Percentiles rank a stretch among this genome's conserved stretches.
Conservation (phyloP, 2,797 vertebrate species). For the Chrysocyon brachyurus region DNA sequence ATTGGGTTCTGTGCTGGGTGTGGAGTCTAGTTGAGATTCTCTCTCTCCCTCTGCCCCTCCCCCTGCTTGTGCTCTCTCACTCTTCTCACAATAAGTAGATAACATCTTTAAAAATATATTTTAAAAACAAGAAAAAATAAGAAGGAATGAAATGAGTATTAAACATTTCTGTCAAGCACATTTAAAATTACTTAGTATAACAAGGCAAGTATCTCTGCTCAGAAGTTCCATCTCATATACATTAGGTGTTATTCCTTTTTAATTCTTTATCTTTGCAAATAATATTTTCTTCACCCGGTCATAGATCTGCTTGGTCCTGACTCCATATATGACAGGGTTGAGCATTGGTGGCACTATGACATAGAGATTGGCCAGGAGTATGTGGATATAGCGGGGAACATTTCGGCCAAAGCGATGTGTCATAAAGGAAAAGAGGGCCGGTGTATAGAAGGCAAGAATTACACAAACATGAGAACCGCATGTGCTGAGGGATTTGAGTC, state of each 20-base stretch:
- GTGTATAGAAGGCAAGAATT: constrained; percentile 77
- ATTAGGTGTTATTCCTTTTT: not conserved
- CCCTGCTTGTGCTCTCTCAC: too few relatives aligned
- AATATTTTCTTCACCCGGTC: constrained; percentile 36
- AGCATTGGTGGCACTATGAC: constrained; percentile 69
- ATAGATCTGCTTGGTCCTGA: constrained; percentile 75
- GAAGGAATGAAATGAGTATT: not conserved
- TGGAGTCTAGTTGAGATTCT: too few relatives aligned
- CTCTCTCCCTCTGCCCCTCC: too few relatives aligned
- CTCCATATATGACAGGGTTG: constrained; percentile 72
- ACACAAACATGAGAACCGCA: constrained; percentile 77
- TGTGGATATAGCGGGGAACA: constrained; percentile 61
- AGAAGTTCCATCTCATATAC: not conserved
- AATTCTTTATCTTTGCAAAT: not conserved
- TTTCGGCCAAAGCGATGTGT: constrained; percentile 70
- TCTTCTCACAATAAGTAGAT: too few relatives aligned
- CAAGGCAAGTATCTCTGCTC: not conserved
- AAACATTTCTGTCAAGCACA: not conserved
- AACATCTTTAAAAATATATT: too few relatives aligned
- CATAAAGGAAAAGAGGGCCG: constrained; percentile 73
- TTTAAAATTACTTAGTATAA: not conserved
- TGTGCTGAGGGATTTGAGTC: constrained; percentile 72
- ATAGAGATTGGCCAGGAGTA: constrained; percentile 77
- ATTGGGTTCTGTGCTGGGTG: too few relatives aligned
- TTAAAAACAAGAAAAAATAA: not conserved